phyloP scores from a whole-genome alignment of 23 tunicate genomes.

The Ciona savignyi region DNA sequence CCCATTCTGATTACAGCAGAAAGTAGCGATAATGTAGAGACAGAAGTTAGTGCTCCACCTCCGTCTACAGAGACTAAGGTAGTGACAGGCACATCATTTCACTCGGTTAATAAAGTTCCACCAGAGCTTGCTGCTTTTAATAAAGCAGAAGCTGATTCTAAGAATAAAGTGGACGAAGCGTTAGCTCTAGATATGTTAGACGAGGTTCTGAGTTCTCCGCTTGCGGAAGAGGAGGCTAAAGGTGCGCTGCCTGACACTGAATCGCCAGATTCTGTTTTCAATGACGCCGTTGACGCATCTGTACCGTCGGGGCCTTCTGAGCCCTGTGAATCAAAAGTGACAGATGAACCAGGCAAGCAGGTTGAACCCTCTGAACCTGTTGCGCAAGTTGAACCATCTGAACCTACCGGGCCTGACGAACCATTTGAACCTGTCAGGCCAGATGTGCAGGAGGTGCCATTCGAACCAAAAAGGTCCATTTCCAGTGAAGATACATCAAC shows the following conservation, averaged over 20 bases:
- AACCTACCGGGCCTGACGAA: no score
- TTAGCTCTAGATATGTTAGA: slow-evolving; percentile 66
- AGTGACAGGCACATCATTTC: slow-evolving; percentile 41
- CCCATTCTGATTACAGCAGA: background rate
- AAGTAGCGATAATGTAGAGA: no score
- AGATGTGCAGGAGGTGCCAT: no score
- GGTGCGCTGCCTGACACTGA: background rate
- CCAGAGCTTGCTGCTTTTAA: slow-evolving; percentile 33
- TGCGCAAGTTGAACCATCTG: background rate
- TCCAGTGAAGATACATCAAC: background rate
- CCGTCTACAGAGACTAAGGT: background rate
- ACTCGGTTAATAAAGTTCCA: slow-evolving; percentile 38
- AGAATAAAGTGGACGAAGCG: slow-evolving; percentile 31
- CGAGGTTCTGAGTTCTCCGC: slow-evolving; percentile 55
- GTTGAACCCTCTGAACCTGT: background rate
- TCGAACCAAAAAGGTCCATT: background rate
- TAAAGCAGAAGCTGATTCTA: background rate
- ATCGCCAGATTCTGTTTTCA: background rate
- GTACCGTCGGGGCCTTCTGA: background rate
- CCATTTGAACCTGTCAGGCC: no score
- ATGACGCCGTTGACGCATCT: no score
- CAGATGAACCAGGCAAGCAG: no score
- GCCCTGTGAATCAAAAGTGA: no score
- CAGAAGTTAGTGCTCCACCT: background rate
- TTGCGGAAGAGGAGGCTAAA: slow-evolving; percentile 28